These are phyloP conservation scores for Metacarcinus magister DNA, from an alignment of 2,888 invertebrate species.

Conservation along the genomic window DNA sequence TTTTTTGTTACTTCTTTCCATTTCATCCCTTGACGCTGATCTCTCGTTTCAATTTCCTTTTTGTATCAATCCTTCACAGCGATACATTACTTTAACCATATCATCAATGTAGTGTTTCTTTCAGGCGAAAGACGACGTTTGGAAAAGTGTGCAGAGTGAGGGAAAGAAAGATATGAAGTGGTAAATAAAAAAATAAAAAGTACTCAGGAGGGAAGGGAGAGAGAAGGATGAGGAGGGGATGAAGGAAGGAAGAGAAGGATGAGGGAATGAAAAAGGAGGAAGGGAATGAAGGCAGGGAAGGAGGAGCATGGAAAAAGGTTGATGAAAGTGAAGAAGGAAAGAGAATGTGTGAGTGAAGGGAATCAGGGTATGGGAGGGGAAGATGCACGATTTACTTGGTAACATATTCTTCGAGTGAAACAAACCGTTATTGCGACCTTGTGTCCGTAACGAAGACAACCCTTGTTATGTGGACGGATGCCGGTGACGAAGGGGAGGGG, in stretches of 20 bases:
- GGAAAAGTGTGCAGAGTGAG: not conserved
- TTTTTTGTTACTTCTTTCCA: not conserved
- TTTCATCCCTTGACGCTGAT: not conserved
- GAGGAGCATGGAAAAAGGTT: not conserved
- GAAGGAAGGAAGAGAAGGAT: not conserved
- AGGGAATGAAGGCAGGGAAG: not conserved
- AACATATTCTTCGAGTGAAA: not conserved
- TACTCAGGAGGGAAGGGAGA: not conserved
- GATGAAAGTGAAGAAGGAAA: not conserved
- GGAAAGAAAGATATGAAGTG: not conserved
- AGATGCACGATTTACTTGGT: not conserved
- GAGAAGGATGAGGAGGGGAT: not conserved
- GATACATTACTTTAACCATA: not conserved
- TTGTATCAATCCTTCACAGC: not conserved
- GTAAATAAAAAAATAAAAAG: not conserved
- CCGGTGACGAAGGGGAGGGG: not conserved
- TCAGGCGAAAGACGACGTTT: not conserved
- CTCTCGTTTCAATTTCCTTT: not conserved
- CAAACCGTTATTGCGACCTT: not conserved
- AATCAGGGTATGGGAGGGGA: not conserved
- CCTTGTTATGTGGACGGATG: not conserved
- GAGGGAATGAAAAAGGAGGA: not conserved
- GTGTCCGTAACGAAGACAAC: constrained; percentile 3
- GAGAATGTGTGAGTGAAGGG: not conserved
- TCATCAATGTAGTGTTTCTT: not conserved